Evolutionary conservation across 1,140 invertebrate genomes (phyloP).

Genomic region (Leptoteleia sp.): DNA sequence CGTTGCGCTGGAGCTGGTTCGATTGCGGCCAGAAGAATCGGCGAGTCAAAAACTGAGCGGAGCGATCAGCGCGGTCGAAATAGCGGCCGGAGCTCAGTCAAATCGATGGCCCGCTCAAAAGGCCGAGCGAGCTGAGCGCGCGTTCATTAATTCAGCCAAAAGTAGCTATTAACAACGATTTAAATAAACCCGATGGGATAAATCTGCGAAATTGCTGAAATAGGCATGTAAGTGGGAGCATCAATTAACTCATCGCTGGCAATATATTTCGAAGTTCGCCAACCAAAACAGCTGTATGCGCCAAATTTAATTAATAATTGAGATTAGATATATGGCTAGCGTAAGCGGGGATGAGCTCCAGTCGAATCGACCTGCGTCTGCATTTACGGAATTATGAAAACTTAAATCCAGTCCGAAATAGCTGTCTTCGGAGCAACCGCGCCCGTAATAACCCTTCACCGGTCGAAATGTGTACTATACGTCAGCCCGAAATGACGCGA

Average conservation of each 20-base stretch:
- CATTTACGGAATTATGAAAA: conserved; percentile 53
- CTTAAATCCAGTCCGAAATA: conserved; percentile 10
- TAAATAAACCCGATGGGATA: conserved; percentile 22
- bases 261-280: conserved; percentile 60
- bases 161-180: conserved; percentile 43
- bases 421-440: conserved; percentile 15
- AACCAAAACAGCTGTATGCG: conserved; percentile 64
- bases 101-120: conserved; percentile 1
- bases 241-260: conserved; percentile 63
- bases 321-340: conserved; percentile 51
- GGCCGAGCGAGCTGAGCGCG: neutral
- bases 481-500: conserved; percentile 29
- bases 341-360: conserved; percentile 12
- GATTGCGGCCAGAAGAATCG: conserved; percentile 1
- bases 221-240: conserved; percentile 50
- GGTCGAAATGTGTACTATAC: conserved; percentile 14
- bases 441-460: conserved; percentile 17
- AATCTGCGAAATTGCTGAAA: conserved; percentile 55
- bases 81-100: neutral
- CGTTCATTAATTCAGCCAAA: conserved; percentile 39
- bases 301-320: conserved; percentile 65
- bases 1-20: neutral
- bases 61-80: conserved; percentile 12
- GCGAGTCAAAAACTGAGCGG: conserved; percentile 20
- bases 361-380: conserved; percentile 31